These are phyloP conservation scores for Oceanodroma tethys DNA, from an alignment of 2,113 vertebrate genomes.

Conservation along the genomic window DNA sequence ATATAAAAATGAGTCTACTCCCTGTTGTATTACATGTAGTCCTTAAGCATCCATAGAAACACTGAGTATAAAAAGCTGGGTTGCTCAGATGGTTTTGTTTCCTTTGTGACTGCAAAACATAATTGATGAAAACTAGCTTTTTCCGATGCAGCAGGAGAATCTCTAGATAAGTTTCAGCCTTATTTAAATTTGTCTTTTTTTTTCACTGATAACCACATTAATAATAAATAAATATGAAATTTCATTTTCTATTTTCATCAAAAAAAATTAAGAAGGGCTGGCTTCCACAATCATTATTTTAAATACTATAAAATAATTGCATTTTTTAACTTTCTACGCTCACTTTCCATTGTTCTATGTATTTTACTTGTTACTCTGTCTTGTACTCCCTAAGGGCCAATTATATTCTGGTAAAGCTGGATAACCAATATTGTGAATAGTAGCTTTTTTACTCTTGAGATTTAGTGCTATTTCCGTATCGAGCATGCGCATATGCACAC, in stretches of 20 bases:
- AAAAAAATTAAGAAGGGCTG: neutral
- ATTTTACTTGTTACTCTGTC: neutral
- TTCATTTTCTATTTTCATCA: neutral
- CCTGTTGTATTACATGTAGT: neutral
- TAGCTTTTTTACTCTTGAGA: neutral
- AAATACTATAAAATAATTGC: neutral
- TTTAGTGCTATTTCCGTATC: neutral
- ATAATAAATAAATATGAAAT: neutral
- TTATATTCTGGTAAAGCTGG: neutral
- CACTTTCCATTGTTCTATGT: neutral
- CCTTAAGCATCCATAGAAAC: neutral
- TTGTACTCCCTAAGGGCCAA: neutral
- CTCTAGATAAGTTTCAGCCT: neutral
- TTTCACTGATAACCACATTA: neutral
- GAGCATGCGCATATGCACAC: neutral
- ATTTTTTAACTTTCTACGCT: neutral
- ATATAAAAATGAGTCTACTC: neutral
- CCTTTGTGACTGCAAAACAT: neutral
- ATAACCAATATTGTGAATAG: constrained; percentile 8
- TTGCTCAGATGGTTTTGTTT: neutral
- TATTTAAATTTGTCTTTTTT: neutral
- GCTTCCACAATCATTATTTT: neutral
- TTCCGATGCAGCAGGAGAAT: neutral
- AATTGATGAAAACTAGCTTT: neutral
- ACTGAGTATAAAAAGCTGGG: neutral